Base-by-base conservation (phyloP, 1,140 invertebrate genomes). In the Diorhabda carinulata region DNA sequence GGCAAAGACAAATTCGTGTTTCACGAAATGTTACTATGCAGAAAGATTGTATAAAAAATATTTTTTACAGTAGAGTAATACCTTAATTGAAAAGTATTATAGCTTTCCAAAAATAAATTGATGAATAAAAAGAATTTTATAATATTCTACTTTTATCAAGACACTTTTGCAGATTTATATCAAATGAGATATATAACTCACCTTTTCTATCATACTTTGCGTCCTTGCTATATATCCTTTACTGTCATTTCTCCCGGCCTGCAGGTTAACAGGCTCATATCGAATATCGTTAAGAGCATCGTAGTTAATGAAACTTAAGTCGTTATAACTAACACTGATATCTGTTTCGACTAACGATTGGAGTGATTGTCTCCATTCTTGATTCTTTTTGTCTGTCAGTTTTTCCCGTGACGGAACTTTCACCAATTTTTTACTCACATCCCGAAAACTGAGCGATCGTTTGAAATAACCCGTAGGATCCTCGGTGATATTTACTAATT, bases 301-400 rank as follows among this genome's bases (percentile, higher is more conserved):
- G 63, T 81, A 81, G 64, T 81, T 74, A 43, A 81, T 74, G 70
- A 77, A 81, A 76, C 79, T 80, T 57, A 81, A 70, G 66, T 81
- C 80, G 45, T 80, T 74, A 66, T 81, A 81, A 73, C 78, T 80
- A 66, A 81, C 78, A 65, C 71, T 73, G 40, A 72, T 72, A 68
- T 81, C 80, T 45, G 61, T 80, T 68, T 80, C 80, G 5, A 80
- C 78, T 56, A 81, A 70, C 43, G 75, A 78, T 69, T 80, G 77
- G 43, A 81, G 70, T 4, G 78, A 80, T 57, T 75, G 72, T 7
- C 72, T 72, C 80, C 80, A 81, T 64, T 81, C 74, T 52, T 74
- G 68, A 8, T 74, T 74, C 60, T 78, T 79, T 60, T 69, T 74
- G 57, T 78, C 75, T 5, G 69, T 69, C 8, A 77, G 59, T 61